Conservation (phyloP, 92 coral and sea anemone species). For the Metridium senile region DNA sequence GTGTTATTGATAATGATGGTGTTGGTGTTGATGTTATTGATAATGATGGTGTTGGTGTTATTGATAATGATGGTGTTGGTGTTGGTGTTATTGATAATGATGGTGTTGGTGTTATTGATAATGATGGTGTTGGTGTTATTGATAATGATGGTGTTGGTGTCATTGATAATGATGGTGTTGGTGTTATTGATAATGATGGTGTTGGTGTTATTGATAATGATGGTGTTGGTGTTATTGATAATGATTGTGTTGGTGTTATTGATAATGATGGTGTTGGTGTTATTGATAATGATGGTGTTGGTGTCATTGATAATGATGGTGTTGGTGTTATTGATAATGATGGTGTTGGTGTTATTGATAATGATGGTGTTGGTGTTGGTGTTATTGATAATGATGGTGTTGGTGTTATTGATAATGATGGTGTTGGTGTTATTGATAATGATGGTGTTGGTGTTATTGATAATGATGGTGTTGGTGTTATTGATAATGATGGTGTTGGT, state of each 20-base stretch:
- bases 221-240: background rate
- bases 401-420: background rate
- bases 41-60: background rate
- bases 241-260: background rate
- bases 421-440: background rate
- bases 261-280: background rate
- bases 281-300: background rate
- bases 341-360: background rate
- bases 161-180: background rate
- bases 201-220: background rate
- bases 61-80: background rate
- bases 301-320: background rate
- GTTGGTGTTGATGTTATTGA: background rate
- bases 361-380: background rate
- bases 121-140: background rate
- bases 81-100: background rate
- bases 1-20: background rate
- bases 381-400: background rate
- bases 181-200: background rate
- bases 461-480: background rate
- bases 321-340: no score
- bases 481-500: no score
- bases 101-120: background rate
- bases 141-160: constrained; percentile 4
- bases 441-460: background rate